Evolutionary conservation across 2,797 vertebrate species (phyloP).

Genomic region (Mormyrops attenuatus): DNA sequence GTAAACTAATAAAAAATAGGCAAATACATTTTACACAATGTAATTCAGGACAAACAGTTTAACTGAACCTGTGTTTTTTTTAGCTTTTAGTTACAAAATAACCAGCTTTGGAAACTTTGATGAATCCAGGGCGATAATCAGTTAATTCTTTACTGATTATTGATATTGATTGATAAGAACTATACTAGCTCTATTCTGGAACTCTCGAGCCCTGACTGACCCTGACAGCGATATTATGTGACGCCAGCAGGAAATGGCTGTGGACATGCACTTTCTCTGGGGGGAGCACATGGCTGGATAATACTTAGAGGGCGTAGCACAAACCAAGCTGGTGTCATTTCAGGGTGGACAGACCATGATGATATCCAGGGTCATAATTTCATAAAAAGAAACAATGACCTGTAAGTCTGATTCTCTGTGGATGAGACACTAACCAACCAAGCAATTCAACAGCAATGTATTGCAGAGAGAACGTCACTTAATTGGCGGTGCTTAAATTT

Average conservation of each 20-base stretch:
- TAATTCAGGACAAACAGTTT: background rate
- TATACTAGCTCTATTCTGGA: background rate
- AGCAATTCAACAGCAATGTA: conserved; percentile 26
- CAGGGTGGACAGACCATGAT: conserved; percentile 23
- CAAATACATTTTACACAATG: background rate
- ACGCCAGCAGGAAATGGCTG: background rate
- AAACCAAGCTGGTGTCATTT: background rate
- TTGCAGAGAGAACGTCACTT: conserved; percentile 25
- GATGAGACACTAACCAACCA: conserved; percentile 26
- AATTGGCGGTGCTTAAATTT: conserved; percentile 47
- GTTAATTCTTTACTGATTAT: conserved; percentile 13
- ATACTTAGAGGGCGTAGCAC: background rate
- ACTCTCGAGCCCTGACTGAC: background rate
- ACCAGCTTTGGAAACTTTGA: conserved; percentile 1
- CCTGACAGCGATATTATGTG: background rate
- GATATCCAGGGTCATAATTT: conserved; percentile 6
- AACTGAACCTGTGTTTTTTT: background rate
- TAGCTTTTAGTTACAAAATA: background rate
- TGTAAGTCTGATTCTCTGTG: conserved; percentile 43
- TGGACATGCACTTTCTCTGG: background rate
- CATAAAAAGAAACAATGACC: conserved; percentile 38
- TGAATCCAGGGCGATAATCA: background rate
- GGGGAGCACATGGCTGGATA: background rate
- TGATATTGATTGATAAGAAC: conserved; percentile 1
- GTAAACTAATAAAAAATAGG: conserved; percentile 12